These are phyloP conservation scores for Bellardia pandia DNA, from an alignment of 2,888 invertebrate genomes.

Conservation along the genomic window DNA sequence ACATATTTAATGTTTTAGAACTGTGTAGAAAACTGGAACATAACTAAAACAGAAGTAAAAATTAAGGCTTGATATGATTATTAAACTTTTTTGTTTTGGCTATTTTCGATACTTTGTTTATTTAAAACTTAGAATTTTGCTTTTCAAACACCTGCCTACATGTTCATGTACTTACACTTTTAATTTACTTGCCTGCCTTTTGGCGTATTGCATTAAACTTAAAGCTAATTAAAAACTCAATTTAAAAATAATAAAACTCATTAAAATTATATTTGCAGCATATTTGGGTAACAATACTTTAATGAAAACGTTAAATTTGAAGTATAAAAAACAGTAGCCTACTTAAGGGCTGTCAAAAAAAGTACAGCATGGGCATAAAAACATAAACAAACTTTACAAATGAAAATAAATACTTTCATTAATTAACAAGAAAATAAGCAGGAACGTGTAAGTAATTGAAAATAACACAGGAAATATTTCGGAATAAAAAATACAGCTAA, in stretches of 20 bases:
- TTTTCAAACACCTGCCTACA: not conserved
- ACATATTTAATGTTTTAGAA: slow-evolving; percentile 13
- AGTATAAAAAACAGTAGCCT: slow-evolving; percentile 17
- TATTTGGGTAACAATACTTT: not conserved
- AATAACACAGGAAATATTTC: slow-evolving; percentile 8
- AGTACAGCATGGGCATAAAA: slow-evolving; percentile 60
- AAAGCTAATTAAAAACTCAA: slow-evolving; percentile 45
- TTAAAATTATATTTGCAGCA: not conserved
- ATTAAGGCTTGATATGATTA: no score
- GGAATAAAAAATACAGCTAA: not conserved
- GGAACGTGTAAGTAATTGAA: slow-evolving; percentile 32
- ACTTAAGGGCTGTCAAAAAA: slow-evolving; percentile 35
- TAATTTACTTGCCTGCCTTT: slow-evolving; percentile 42
- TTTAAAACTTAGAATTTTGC: not conserved
- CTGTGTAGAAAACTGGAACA: not conserved
- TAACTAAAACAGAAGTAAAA: no score
- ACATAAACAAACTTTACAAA: not conserved
- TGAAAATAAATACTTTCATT: slow-evolving; percentile 17
- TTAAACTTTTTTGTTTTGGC: no score
- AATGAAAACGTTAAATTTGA: not conserved
- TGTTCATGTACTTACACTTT: not conserved
- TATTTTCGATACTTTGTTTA: no score
- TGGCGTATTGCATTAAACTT: slow-evolving; percentile 1
- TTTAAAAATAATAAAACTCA: slow-evolving; percentile 42
- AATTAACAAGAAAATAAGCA: not conserved